Evolutionary conservation across 1,140 invertebrate species (phyloP), one percentile per base, ranked within the genome.

Genomic region (Neodiprion fabricii): DNA sequence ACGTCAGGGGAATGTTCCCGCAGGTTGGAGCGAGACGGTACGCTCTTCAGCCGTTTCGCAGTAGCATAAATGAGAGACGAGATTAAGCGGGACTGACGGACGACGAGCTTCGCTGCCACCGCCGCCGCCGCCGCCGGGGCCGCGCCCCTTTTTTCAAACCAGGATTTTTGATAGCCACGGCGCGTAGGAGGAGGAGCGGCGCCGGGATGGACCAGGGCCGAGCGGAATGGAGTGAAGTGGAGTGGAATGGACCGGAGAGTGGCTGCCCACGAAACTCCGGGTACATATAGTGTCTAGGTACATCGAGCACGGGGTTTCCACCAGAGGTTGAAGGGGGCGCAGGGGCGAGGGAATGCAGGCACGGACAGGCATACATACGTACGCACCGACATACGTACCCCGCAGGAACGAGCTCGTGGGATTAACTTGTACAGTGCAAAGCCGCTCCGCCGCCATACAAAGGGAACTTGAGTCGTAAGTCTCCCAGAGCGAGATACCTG

Each of bases 391-490:
- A 40, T 50, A 47, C 49, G 68, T 73, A 7, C 7, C 61, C 61
- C 12, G 12, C 4, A 12, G 67, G 17, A 69, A 69, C 67, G 11
- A 69, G 48, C 70, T 71, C 70, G 66, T 71, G 73, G 81, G 84
- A 86, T 87, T 86, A 87, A 85, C 85, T 86, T 85, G 85, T 86
- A 85, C 75, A 79, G 28, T 77, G 73, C 80, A 81, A 81, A 83
- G 85, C 76, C 77, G 80, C 76, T 72, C 78, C 78, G 78, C 77
- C 81, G 78, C 77, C 77, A 80, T 84, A 85, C 83, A 84, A 83
- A 82, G 77, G 79, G 53, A 61, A 61, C 53, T 61, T 76, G 69
- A 77, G 68, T 81, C 81, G 75, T 86, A 85, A 85, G 81, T 86
- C 83, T 82, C 79, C 9, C 61, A 14, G 53, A 61, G 11, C 11